A percentile compares a stretch with the other conserved stretches of the same genome.
phyloP scores from a whole-genome alignment of 2,888 invertebrate species.

The Nephrotoma appendiculata region DNA sequence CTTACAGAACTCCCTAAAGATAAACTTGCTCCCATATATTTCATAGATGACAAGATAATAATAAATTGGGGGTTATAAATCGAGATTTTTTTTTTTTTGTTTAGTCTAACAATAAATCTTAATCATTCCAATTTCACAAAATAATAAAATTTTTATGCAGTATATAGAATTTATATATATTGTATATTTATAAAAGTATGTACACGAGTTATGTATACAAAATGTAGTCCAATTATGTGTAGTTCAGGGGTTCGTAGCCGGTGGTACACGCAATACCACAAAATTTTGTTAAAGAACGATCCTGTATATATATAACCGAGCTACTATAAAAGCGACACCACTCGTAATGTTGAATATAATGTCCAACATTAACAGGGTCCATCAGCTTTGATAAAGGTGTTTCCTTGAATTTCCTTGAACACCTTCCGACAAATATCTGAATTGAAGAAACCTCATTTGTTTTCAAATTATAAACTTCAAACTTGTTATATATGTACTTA shows the following conservation, averaged over 20 bases:
- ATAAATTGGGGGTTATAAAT: background rate
- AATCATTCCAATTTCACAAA: background rate
- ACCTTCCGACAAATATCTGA: too few relatives aligned
- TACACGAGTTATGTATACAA: background rate
- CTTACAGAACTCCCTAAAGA: background rate
- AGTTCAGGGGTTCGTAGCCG: background rate
- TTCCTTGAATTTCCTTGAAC: too few relatives aligned
- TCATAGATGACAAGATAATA: background rate
- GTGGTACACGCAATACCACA: background rate
- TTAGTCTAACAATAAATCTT: background rate
- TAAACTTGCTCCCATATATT: background rate
- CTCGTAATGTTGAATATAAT: too few relatives aligned
- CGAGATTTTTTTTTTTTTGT: background rate
- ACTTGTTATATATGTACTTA: too few relatives aligned
- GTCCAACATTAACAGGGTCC: too few relatives aligned
- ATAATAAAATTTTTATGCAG: background rate
- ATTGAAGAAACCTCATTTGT: too few relatives aligned
- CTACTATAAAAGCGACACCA: too few relatives aligned
- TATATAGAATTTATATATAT: background rate
- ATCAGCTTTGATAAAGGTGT: too few relatives aligned
- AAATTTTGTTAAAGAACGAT: background rate
- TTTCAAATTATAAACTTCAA: too few relatives aligned
- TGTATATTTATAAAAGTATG: background rate
- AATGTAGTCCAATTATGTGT: background rate
- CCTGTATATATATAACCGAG: too few relatives aligned